These are phyloP conservation scores for Xylocampa areola DNA, from an alignment of 2,888 invertebrate species.

Conservation along the genomic window DNA sequence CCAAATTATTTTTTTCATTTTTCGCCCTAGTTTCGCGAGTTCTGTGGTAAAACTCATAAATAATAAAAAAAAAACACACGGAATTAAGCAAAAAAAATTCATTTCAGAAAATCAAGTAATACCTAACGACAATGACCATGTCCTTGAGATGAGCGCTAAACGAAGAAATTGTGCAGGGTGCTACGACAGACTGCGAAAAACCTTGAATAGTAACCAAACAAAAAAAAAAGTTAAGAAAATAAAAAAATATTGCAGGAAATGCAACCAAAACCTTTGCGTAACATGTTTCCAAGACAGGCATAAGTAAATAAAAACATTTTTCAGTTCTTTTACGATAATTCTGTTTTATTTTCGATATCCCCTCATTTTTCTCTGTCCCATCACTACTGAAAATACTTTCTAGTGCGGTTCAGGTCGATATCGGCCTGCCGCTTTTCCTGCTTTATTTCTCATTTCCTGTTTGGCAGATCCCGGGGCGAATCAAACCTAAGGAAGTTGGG, in stretches of 20 bases:
- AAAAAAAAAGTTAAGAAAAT: conserved; percentile 40
- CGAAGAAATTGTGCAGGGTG: conserved; percentile 62
- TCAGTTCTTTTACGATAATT: conserved; percentile 31
- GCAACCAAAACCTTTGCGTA: conserved; percentile 54
- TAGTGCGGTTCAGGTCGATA: conserved; percentile 54
- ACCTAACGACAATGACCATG: conserved; percentile 30
- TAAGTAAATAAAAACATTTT: conserved; percentile 37
- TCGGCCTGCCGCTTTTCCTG: conserved; percentile 38
- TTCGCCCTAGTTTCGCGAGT: background rate
- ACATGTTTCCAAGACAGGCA: conserved; percentile 50
- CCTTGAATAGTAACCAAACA: conserved; percentile 46
- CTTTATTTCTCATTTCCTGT: conserved; percentile 52
- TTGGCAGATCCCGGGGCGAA: conserved; percentile 44
- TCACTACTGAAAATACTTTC: conserved; percentile 58
- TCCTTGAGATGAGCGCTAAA: conserved; percentile 58
- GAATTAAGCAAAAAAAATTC: background rate
- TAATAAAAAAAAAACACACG: background rate
- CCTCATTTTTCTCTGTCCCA: conserved; percentile 51
- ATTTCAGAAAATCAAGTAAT: conserved; percentile 5
- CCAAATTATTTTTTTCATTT: conserved; percentile 11
- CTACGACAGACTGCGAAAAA: conserved; percentile 51
- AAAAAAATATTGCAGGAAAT: conserved; percentile 52
- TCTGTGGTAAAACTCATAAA: background rate
- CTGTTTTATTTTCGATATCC: conserved; percentile 34
- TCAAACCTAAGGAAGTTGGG: conserved; percentile 36